Base-by-base conservation (phyloP, 2,797 vertebrate species). In the Bradypus variegatus region DNA sequence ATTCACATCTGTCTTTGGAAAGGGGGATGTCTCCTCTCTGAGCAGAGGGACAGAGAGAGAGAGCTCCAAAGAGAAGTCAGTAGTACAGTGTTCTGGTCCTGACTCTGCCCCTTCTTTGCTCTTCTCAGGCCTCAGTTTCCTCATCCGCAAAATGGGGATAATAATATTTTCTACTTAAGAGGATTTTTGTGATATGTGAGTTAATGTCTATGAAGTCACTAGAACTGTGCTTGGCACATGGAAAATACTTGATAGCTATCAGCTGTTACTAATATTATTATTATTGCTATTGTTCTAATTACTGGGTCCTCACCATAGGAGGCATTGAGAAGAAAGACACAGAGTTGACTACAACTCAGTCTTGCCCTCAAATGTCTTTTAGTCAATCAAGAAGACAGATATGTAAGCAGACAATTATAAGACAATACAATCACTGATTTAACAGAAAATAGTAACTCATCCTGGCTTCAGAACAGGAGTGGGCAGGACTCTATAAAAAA, bases 1-100 rank as follows among this genome's bases (percentile, higher is more conserved):
- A 95, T 78, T 88, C 85, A 90, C 31, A 69, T 92, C 95, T 95
- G 92, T 84, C 90, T 95, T 92, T 91, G 92, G 45, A 93, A 81
- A 23, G 92, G 88, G 91, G 89, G 87, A 94, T 3, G 50, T 60
- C 55, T 86, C 69, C 36, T 76, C 58, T 94, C 92, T 91, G 94
- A 94, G 95, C 67, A 92, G 91, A 94, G 5, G 55, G 18, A 53
- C 25, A 91, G 36, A 89, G 92, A 90, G 73, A 72, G 36, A 89
- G 93, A 1, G 92, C 94, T 48, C 45, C 8, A 0, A 1, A 0
- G 36, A 33, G 93, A 92, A 95, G 92, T 45, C 29, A 55, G 48
- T 41, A 88, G 14, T 3, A 1, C 8, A 8, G 16, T 15, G 6
- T 33, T 58, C 23, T 19, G 9, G 60, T 55, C 48, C 55, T 41